Evolutionary conservation across 2,797 vertebrate species (phyloP), one percentile per base, ranked within the genome.

Genomic region (Hapalemur alaotrensis): DNA sequence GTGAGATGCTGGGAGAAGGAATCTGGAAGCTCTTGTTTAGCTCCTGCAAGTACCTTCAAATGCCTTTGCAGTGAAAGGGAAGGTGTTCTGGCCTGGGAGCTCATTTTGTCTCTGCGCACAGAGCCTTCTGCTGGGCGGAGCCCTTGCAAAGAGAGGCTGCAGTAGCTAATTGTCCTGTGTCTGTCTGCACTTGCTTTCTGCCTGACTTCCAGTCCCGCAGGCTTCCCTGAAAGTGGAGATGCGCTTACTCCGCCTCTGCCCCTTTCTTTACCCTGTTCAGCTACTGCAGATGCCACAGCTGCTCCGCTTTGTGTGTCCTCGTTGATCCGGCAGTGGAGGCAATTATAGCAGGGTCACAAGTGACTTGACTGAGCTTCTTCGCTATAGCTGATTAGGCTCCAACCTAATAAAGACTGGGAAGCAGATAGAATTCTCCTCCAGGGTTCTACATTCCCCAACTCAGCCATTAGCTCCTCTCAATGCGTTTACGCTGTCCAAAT

Each of bases 221-320:
- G 65, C 76, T 61, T 91, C 86, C 61, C 91, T 54, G 73, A 70
- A 67, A 91, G 79, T 83, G 4, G 0, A 65, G 70, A 65, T 59
- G n/a, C 1, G 2, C 86, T 93, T 32, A 30, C 38, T 46, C 12
- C 14, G 12, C 52, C 91, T 93, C 72, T 89, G 86, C 28, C 67
- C 38, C 95, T 95, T 95, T 84, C 81, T 94, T 92, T 35, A 67
- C 90, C 0, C 0, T 30, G 46, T 72, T 43, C 61, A 41, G 25
- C 88, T 96, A 59, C 84, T 92, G 72, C 43, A 67, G 70, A 57
- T 88, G 30, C 0, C 59, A 70, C 67, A 83, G 83, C 80, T 96
- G 25, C 81, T 96, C 59, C 9, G 90, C 82, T 69, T 89, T 81
- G 96, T 96, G 91, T 89, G 96, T 79, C 95, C 76, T 89, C 61